These are phyloP conservation scores for Paracentrotus lividus DNA, from an alignment of 53 echinoderm and acorn worm genomes.

Conservation along the genomic window DNA sequence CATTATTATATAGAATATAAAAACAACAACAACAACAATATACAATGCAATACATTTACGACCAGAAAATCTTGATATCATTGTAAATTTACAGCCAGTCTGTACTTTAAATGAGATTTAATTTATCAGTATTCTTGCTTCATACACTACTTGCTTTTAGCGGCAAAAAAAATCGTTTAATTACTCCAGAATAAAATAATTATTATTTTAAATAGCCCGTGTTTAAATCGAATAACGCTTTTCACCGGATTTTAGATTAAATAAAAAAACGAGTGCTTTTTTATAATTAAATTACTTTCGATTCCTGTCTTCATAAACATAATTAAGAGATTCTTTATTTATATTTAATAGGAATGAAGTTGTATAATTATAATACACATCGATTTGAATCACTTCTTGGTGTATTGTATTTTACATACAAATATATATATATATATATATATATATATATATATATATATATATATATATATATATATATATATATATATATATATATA, in stretches of 20 bases:
- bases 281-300: neutral
- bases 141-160: neutral
- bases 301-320: neutral
- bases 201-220: slow-evolving; percentile 38
- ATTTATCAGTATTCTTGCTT: neutral
- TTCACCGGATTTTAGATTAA: neutral
- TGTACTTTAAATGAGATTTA: neutral
- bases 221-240: neutral
- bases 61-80: too few relatives aligned
- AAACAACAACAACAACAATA: too few relatives aligned
- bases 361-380: neutral
- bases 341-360: neutral
- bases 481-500: too few relatives aligned
- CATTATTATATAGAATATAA: too few relatives aligned
- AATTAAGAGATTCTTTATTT: too few relatives aligned
- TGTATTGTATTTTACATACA: too few relatives aligned
- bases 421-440: too few relatives aligned
- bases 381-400: neutral
- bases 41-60: too few relatives aligned
- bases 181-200: slow-evolving; percentile 32
- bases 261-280: neutral
- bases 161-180: slow-evolving; percentile 1
- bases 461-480: too few relatives aligned
- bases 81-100: neutral
- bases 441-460: too few relatives aligned